Conservation (phyloP, 2,888 invertebrate genomes). For the Eupithecia subumbrata region DNA sequence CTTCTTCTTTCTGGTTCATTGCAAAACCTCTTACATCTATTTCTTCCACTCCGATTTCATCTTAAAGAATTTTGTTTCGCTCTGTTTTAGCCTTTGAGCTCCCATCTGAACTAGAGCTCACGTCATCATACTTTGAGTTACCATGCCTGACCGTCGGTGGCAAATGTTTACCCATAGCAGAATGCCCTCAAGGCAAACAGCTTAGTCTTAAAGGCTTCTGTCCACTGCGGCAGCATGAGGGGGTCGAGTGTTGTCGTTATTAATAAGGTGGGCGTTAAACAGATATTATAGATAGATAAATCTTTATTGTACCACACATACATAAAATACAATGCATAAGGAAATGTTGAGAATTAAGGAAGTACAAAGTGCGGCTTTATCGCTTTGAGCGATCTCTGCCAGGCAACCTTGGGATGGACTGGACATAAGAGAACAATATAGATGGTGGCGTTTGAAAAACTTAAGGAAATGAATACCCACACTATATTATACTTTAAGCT, state of each 20-base stretch:
- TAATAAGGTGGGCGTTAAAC: constrained; percentile 23
- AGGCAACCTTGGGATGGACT: too few species aligned
- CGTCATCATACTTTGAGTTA: constrained; percentile 29
- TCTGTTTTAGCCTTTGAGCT: constrained; percentile 27
- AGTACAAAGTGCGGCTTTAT: too few species aligned
- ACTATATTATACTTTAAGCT: neutral
- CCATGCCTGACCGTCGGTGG: constrained; percentile 40
- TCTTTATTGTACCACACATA: too few species aligned
- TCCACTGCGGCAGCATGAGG: constrained; percentile 36
- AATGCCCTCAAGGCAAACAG: constrained; percentile 38
- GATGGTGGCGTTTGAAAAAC: too few species aligned
- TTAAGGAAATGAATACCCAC: too few species aligned
- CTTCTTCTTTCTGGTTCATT: neutral
- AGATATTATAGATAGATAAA: neutral
- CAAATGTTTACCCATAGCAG: constrained; percentile 27
- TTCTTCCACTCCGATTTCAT: neutral
- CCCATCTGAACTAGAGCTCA: constrained; percentile 18
- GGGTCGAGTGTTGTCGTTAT: constrained; percentile 41
- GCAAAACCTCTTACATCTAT: neutral
- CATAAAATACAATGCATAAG: too few species aligned
- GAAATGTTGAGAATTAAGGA: too few species aligned
- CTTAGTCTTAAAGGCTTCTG: constrained; percentile 33
- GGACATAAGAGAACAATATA: too few species aligned
- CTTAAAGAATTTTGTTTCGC: neutral
- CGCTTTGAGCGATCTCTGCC: too few species aligned